Conservation (phyloP, 2,113 vertebrate genomes). For the Cercocebus atys region DNA sequence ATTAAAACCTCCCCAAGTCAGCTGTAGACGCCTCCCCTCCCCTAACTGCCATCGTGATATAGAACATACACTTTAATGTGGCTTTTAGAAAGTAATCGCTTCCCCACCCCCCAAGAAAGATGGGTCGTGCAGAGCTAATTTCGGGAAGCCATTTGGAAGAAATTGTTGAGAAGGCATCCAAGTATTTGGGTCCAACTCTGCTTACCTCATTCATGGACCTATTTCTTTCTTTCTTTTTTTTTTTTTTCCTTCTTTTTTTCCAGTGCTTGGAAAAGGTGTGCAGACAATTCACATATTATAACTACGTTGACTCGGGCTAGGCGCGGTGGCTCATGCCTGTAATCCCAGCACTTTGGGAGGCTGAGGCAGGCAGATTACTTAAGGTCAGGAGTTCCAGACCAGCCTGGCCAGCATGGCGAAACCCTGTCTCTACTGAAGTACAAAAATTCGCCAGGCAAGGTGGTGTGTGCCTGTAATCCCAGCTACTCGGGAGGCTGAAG, state of each 20-base stretch:
- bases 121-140: background rate
- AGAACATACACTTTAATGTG: background rate
- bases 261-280: background rate
- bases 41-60: fast-evolving
- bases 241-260: background rate
- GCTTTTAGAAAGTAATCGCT: background rate
- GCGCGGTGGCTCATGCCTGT: too few relatives aligned
- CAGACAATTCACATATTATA: background rate
- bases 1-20: background rate
- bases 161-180: background rate
- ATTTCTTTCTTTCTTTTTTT: background rate
- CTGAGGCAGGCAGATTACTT: too few relatives aligned
- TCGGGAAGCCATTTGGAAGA: background rate
- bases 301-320: background rate
- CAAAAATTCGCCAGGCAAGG: too few relatives aligned
- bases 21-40: background rate
- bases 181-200: fast-evolving
- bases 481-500: too few relatives aligned
- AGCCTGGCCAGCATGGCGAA: too few relatives aligned
- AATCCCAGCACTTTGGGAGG: too few relatives aligned
- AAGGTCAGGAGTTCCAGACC: too few relatives aligned
- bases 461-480: too few relatives aligned
- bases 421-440: too few relatives aligned
- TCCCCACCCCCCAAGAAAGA: background rate
- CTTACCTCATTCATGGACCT: background rate